These are phyloP conservation scores for Ostrea edulis DNA, from an alignment of 1,140 invertebrate genomes.

Conservation along the genomic window DNA sequence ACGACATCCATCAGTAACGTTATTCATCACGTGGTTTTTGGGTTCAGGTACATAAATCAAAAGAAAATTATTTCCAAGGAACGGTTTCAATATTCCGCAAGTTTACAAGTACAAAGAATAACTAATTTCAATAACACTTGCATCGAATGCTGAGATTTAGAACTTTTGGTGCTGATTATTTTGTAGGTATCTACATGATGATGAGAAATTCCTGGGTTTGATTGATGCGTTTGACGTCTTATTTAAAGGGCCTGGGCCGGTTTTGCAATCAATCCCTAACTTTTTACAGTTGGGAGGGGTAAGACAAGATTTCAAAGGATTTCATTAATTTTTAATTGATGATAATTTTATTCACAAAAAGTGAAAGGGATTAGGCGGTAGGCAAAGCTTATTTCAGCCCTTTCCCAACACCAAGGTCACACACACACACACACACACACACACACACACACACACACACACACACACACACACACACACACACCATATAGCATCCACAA, in stretches of 20 bases:
- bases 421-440: too few relatives aligned
- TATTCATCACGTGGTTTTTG: conserved; percentile 52
- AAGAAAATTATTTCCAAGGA: background rate
- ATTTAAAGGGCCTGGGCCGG: conserved; percentile 9
- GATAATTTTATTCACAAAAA: too few relatives aligned
- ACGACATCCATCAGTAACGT: conserved; percentile 48
- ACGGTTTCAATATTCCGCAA: background rate
- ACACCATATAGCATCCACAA: too few relatives aligned
- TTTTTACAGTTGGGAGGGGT: background rate
- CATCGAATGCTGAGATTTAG: background rate
- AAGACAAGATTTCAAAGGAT: too few relatives aligned
- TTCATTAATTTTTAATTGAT: too few relatives aligned
- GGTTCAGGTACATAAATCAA: conserved; percentile 42
- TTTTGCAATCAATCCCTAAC: background rate
- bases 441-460: too few relatives aligned
- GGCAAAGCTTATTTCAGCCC: too few relatives aligned
- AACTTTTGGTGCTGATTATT: background rate
- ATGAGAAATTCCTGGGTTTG: background rate
- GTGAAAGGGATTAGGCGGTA: too few relatives aligned
- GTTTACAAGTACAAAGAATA: background rate
- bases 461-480: too few relatives aligned
- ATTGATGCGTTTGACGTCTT: background rate
- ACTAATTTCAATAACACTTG: background rate
- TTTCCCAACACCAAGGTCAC: too few relatives aligned
- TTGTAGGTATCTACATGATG: background rate